Percentiles rank a stretch among this genome's conserved stretches.
Evolutionary conservation across 2,797 vertebrate species (phyloP).

Genomic region (Eulemur coronatus): DNA sequence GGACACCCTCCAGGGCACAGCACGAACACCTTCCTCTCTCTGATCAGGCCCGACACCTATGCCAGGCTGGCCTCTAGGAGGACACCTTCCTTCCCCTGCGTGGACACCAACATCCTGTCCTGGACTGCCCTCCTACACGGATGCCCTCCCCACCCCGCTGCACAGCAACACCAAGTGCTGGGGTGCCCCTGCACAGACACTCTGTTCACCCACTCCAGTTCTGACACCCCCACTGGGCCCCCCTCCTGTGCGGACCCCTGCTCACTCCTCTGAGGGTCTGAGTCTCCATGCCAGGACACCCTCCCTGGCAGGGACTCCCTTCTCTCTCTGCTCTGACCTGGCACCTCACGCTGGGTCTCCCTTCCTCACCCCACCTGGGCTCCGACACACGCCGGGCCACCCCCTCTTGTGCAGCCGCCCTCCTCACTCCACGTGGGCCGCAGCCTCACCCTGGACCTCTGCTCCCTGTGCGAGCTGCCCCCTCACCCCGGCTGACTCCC

Average conservation of each 20-base stretch:
- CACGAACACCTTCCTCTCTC: not conserved
- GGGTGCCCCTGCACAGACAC: too few species aligned
- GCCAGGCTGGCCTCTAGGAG: not conserved
- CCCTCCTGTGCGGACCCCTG: not conserved
- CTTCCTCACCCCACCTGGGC: not conserved
- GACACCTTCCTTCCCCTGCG: not conserved
- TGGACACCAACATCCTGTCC: not conserved
- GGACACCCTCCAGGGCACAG: not conserved
- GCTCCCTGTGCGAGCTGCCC: rapidly evolving
- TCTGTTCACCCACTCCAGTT: not conserved
- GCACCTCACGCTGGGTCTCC: not conserved
- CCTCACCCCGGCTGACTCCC: not conserved
- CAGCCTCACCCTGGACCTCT: not conserved
- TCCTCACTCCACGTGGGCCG: not conserved
- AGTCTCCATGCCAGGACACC: not conserved
- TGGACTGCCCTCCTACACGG: not conserved
- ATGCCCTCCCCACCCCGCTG: not conserved
- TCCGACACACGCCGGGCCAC: not conserved
- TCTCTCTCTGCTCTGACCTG: not conserved
- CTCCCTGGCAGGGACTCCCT: not conserved
- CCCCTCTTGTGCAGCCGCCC: not conserved
- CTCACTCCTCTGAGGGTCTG: not conserved
- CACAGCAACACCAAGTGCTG: too few species aligned
- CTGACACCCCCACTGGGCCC: not conserved
- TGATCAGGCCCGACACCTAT: not conserved